Conservation (phyloP, 2,888 invertebrate genomes). For the Petrophora chlorosata region DNA sequence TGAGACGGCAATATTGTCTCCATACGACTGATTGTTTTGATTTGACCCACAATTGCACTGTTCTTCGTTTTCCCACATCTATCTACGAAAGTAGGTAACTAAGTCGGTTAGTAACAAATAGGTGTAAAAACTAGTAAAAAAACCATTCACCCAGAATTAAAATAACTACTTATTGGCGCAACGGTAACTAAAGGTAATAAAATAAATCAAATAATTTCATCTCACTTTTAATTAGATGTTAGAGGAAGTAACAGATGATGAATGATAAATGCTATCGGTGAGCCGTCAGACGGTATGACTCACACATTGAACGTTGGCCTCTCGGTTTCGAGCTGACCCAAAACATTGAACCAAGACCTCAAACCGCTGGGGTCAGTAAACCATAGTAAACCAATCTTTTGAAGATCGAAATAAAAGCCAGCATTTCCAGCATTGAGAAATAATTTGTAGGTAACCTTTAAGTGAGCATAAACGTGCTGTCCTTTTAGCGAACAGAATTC, state of each 20-base stretch:
- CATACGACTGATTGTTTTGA: no score
- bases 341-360: conserved; percentile 24
- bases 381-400: conserved; percentile 20
- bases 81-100: no score
- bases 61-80: no score
- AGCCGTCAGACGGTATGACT: not conserved
- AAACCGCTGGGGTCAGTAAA: conserved; percentile 27
- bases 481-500: no score
- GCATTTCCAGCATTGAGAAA: no score
- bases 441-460: no score
- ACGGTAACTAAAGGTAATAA: conserved; percentile 2
- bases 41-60: no score
- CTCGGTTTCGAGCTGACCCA: conserved; percentile 25
- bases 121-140: not conserved
- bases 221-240: conserved; percentile 2
- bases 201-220: not conserved
- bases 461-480: no score
- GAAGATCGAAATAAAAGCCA: no score
- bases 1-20: no score
- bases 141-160: not conserved
- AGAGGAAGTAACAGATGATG: not conserved
- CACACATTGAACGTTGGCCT: conserved; percentile 10
- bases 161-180: not conserved
- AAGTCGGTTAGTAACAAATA: no score
- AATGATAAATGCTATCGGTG: conserved; percentile 3